Percentiles rank a stretch among this genome's conserved stretches.
phyloP scores from a whole-genome alignment of 2,888 invertebrate species.

The Eilema caniola region DNA sequence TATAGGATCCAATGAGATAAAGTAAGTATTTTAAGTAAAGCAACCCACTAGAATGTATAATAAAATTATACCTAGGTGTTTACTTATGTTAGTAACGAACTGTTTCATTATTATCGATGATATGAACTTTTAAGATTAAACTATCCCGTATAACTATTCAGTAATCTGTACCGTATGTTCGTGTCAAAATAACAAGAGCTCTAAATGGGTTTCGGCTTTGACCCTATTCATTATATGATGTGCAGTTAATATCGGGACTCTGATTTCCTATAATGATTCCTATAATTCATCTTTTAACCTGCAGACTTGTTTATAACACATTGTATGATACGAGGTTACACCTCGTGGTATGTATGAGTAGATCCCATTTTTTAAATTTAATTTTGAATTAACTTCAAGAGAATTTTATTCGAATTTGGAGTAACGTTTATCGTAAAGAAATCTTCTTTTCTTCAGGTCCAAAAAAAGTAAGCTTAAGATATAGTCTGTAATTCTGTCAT shows the following conservation, averaged over 20 bases:
- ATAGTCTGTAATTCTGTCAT: too few relatives aligned
- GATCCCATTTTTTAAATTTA: too few relatives aligned
- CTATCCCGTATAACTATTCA: neutral
- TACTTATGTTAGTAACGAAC: neutral
- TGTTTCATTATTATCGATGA: neutral
- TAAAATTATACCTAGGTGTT: neutral
- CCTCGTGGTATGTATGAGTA: too few relatives aligned
- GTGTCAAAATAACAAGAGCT: neutral
- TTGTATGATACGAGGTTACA: too few relatives aligned
- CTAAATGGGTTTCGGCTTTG: neutral
- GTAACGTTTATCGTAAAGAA: too few relatives aligned
- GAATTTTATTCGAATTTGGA: neutral
- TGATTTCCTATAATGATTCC: neutral
- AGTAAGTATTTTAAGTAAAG: neutral
- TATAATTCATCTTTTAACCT: constrained; percentile 9
- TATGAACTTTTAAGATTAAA: neutral
- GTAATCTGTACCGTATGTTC: neutral
- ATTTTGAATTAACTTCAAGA: too few relatives aligned
- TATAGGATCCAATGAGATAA: neutral
- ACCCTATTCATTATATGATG: constrained; percentile 14
- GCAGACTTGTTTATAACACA: constrained; percentile 7
- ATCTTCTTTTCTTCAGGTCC: too few relatives aligned
- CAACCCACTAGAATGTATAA: neutral
- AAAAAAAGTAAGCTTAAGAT: too few relatives aligned
- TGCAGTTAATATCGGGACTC: neutral